Evolutionary conservation across 1,140 invertebrate species (phyloP).

Genomic region (Lucilia cuprina): DNA sequence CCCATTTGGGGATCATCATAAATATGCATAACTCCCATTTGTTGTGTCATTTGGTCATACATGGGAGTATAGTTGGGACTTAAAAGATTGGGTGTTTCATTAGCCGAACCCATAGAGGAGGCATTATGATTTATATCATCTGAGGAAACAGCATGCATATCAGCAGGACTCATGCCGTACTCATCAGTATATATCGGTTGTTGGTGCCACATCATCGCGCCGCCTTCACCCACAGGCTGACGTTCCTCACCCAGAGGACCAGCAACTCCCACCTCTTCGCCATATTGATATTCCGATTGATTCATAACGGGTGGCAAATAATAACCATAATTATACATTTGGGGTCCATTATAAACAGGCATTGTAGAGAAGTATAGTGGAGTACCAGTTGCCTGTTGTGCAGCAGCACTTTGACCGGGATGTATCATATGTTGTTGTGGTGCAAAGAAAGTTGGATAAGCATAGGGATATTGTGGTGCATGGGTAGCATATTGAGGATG

Average conservation of each 20-base stretch:
- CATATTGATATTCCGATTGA: conserved; percentile 50
- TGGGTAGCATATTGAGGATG: conserved; percentile 42
- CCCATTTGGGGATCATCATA: conserved; percentile 54
- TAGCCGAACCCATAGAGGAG: conserved; percentile 47
- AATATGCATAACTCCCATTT: conserved; percentile 59
- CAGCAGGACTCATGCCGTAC: conserved; percentile 45
- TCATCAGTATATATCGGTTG: conserved; percentile 53
- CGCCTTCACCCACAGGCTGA: conserved; percentile 40
- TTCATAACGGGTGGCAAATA: conserved; percentile 44
- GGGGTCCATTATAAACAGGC: conserved; percentile 44
- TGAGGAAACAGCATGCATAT: conserved; percentile 41
- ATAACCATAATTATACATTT: conserved; percentile 48
- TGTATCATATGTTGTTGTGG: conserved; percentile 44
- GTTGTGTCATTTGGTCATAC: conserved; percentile 55
- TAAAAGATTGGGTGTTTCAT: conserved; percentile 54
- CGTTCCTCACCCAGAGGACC: conserved; percentile 44
- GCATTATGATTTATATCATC: conserved; percentile 58
- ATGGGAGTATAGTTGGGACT: conserved; percentile 56
- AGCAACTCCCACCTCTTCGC: conserved; percentile 44
- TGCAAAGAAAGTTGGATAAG: conserved; percentile 50
- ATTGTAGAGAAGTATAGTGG: conserved; percentile 50
- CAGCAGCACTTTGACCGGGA: conserved; percentile 43
- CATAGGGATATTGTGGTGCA: conserved; percentile 47
- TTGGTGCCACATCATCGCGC: conserved; percentile 50
- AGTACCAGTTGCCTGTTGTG: conserved; percentile 52